phyloP scores from a whole-genome alignment of 2,113 vertebrate genomes.

The Onychostruthus taczanowskii region DNA sequence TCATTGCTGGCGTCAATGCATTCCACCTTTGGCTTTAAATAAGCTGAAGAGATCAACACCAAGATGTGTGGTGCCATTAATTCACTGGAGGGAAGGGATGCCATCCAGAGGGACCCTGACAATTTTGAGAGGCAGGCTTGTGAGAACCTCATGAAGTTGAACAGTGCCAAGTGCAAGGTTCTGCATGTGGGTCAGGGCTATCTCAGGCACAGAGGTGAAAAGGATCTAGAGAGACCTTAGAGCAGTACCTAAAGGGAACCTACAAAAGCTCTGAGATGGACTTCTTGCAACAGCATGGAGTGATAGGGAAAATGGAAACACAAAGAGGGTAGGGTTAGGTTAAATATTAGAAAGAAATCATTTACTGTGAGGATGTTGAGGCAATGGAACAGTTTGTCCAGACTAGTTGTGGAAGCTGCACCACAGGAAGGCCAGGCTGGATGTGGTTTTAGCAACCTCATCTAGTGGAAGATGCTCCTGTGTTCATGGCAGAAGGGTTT shows the following conservation, averaged over 20 bases:
- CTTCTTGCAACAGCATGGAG: neutral
- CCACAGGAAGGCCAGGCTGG: neutral
- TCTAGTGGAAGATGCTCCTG: neutral
- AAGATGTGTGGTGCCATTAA: neutral
- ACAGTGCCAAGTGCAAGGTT: neutral
- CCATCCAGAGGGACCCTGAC: neutral
- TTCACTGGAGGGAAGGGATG: neutral
- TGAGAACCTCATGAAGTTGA: neutral
- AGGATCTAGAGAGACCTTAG: neutral
- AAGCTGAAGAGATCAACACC: neutral
- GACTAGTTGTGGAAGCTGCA: neutral
- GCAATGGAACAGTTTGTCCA: neutral
- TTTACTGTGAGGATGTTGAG: neutral
- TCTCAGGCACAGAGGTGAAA: neutral
- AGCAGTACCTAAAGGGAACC: neutral
- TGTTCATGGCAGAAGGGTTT: neutral
- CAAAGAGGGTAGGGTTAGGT: neutral
- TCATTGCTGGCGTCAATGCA: neutral
- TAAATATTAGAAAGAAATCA: neutral
- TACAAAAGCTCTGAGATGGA: neutral
- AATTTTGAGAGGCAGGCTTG: accelerated
- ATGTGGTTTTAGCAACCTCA: neutral
- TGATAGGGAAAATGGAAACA: neutral
- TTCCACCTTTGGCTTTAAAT: neutral
- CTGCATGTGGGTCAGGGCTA: accelerated